Conservation (phyloP, 2,113 vertebrate genomes). For the Mormoops blainvillei region DNA sequence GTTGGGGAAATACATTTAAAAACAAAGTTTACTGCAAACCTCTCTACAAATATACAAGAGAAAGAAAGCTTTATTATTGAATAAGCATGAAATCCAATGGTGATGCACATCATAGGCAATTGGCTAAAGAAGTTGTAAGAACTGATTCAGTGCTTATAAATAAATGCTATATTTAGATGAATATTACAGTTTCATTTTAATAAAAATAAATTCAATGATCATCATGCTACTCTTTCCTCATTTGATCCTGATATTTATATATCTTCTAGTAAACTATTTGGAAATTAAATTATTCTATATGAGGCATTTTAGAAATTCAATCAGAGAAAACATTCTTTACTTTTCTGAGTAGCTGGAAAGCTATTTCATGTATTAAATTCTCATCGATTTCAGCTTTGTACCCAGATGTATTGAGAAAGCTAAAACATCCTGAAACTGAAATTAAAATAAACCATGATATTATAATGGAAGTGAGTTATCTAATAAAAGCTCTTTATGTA, state of each 20-base stretch:
- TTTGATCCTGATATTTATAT: not conserved
- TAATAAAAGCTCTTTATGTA: not conserved
- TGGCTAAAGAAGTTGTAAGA: not conserved
- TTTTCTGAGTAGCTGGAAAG: conserved; percentile 1
- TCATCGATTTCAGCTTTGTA: not conserved
- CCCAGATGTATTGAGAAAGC: not conserved
- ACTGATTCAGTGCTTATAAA: not conserved
- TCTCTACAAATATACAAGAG: not conserved
- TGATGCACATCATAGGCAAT: not conserved
- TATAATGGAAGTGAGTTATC: not conserved
- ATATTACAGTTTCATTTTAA: not conserved
- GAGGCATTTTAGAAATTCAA: not conserved
- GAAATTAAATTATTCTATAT: not conserved
- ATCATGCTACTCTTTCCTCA: not conserved
- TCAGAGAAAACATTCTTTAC: not conserved
- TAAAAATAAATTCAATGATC: conserved; percentile 23
- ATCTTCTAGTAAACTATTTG: not conserved
- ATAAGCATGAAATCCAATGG: not conserved
- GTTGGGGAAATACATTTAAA: not conserved
- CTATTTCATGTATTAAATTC: not conserved
- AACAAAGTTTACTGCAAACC: not conserved
- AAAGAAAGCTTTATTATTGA: not conserved
- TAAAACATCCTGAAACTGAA: not conserved
- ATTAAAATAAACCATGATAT: not conserved
- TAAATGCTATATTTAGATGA: not conserved